phyloP scores from a whole-genome alignment of 2,113 vertebrate genomes.

The Aldabrachelys gigantea region DNA sequence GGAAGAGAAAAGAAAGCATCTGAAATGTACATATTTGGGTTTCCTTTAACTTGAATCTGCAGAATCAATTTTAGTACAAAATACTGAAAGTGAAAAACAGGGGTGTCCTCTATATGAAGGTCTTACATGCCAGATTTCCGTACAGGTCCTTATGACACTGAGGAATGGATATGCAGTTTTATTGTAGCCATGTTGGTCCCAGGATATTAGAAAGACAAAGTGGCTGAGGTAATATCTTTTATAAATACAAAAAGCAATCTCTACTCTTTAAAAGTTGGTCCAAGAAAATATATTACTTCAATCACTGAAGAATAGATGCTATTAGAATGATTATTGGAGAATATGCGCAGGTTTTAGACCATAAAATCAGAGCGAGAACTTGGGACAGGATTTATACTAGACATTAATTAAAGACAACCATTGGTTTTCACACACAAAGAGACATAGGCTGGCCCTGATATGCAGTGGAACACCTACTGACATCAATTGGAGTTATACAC shows the following conservation, averaged over 20 bases:
- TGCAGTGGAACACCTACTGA: slow-evolving; percentile 26
- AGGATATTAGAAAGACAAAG: background rate
- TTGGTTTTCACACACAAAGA: slow-evolving; percentile 36
- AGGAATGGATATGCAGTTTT: background rate
- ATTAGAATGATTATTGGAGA: slow-evolving; percentile 18
- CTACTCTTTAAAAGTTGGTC: background rate
- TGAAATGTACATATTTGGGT: background rate
- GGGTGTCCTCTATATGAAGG: background rate
- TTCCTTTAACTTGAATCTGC: background rate
- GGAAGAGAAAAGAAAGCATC: slow-evolving; percentile 4
- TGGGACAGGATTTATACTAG: slow-evolving; percentile 4
- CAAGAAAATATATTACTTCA: background rate
- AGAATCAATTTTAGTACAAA: background rate
- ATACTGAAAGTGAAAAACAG: background rate
- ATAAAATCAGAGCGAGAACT: background rate
- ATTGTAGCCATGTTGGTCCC: background rate
- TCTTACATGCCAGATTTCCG: background rate
- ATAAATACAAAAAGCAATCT: background rate
- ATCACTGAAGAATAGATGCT: background rate
- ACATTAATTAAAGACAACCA: background rate
- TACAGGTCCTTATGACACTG: background rate
- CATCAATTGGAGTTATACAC: background rate
- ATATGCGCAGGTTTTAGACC: slow-evolving; percentile 5
- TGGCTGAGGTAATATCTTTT: background rate
- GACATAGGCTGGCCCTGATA: background rate